Conservation (phyloP, 2,888 invertebrate species). For the Sympetrum striolatum region DNA sequence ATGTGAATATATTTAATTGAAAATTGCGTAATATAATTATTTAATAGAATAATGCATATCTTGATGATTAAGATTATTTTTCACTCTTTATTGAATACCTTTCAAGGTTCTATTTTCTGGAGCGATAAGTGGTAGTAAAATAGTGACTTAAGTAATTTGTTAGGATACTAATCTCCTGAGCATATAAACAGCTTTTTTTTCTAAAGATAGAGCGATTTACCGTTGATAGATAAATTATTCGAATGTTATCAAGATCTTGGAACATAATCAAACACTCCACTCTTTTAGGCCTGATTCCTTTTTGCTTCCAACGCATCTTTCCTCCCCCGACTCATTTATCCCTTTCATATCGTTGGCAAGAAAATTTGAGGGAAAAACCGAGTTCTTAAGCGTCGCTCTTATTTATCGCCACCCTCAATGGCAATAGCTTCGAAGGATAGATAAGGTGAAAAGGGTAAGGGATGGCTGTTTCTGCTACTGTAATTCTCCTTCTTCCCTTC, state of each 20-base stretch:
- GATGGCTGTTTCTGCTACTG: not conserved
- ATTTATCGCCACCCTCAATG: not conserved
- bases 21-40: no score
- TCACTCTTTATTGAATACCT: no score
- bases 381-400: not conserved
- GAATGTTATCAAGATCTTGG: not conserved
- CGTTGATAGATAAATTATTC: not conserved
- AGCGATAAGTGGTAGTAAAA: no score
- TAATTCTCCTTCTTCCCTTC: not conserved
- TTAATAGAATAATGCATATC: no score
- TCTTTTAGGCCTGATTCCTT: not conserved
- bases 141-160: no score
- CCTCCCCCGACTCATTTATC: not conserved
- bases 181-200: no score
- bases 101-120: no score
- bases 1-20: no score
- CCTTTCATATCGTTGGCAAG: not conserved
- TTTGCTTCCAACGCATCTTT: not conserved
- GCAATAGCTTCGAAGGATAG: not conserved
- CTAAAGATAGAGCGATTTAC: not conserved
- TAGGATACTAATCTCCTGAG: no score
- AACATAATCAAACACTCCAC: not conserved
- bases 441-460: not conserved
- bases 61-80: no score
- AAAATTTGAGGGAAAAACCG: not conserved